Evolutionary conservation across 1,140 invertebrate genomes (phyloP), one percentile per base, ranked within the genome.

Genomic region (Caenorhabditis inopinata): DNA sequence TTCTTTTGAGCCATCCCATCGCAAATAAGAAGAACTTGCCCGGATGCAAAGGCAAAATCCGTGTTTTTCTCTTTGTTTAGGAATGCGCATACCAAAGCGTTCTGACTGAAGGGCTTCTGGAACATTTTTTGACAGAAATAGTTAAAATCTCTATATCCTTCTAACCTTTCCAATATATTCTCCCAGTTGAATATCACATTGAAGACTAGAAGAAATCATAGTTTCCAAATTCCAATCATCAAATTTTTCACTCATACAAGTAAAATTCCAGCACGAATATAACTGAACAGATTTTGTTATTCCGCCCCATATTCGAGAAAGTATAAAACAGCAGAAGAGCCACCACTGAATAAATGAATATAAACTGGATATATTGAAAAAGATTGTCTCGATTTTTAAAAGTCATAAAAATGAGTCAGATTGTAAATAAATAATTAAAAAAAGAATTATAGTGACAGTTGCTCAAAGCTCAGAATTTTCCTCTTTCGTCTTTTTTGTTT

Each of bases 171-270:
- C 32, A 32, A 42, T 27, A 1, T 21, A 11, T 9, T 29, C 12
- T 21, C 12, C 58, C 32, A 68, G 2, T 21, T 68, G 32, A 38
- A 68, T 16, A 42, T 68, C 58, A 68, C 16, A 68, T 7, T 68
- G 58, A 38, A 38, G 14, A 21, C 23, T 68, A 42, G 58, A 29
- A 38, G 58, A 68, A 21, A 68, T 68, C 58, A 68, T 68, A 68
- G 35, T 68, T 68, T 68, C 21, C 58, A 7, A 21, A 3, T 68
- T 29, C 32, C 58, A 21, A 42, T 68, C 58, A 68, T 68, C 32
- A 18, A 68, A 38, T 68, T 68, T 32, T 68, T 68, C 58, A 68
- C 58, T 68, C 58, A 68, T 68, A 68, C 58, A 68, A 38, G 32
- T 68, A 68, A 7, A 42, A 42, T 68, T 68, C 32, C 21, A 68